Evolutionary conservation across 2,888 invertebrate genomes (phyloP).

Genomic region (Sympetrum striolatum): DNA sequence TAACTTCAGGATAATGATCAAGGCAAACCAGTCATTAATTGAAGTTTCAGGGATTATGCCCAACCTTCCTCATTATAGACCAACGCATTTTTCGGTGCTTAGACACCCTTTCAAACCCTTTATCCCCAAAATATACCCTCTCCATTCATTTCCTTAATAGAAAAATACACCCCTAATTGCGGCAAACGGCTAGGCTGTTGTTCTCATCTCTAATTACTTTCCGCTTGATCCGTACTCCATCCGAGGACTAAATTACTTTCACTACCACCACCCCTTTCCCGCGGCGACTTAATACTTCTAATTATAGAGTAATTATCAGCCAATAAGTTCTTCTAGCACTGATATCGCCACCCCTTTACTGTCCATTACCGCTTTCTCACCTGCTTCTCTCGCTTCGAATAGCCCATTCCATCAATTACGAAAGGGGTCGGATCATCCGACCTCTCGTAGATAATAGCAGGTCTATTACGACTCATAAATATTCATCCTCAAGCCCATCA

Average conservation of each 20-base stretch:
- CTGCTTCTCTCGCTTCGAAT: not conserved
- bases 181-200: too few species aligned
- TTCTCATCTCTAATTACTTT: too few species aligned
- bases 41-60: too few species aligned
- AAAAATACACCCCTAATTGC: too few species aligned
- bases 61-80: too few species aligned
- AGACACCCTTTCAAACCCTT: too few species aligned
- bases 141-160: too few species aligned
- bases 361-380: not conserved
- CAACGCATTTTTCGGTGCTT: too few species aligned
- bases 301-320: not conserved
- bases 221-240: too few species aligned
- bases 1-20: too few species aligned
- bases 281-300: not conserved
- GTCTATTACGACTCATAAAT: not conserved
- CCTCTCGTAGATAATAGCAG: not conserved
- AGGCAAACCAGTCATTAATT: too few species aligned
- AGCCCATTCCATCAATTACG: not conserved
- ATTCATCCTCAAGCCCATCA: not conserved
- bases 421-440: not conserved
- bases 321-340: not conserved
- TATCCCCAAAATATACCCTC: too few species aligned
- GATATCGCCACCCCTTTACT: not conserved
- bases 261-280: not conserved
- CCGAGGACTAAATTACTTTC: not conserved